Evolutionary conservation across 2,888 invertebrate genomes (phyloP).

Genomic region (Dolichopus griseipennis): DNA sequence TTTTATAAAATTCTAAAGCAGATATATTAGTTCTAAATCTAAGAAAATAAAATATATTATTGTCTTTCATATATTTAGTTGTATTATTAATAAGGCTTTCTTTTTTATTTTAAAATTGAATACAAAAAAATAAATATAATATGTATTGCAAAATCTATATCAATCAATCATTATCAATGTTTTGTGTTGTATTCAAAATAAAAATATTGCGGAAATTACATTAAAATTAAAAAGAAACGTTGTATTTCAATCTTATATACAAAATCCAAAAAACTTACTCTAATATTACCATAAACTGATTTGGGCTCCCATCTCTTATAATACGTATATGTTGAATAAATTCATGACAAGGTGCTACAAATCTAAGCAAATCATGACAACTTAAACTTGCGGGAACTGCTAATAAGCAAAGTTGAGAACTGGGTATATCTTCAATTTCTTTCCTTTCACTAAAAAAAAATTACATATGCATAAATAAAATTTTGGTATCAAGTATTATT

Average conservation of each 20-base stretch:
- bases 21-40: constrained; percentile 64
- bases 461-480: constrained; percentile 4
- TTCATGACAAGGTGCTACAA: constrained; percentile 86
- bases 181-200: too few species aligned
- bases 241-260: too few species aligned
- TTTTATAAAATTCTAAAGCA: constrained; percentile 84
- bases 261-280: constrained; percentile 51
- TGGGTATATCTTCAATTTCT: constrained; percentile 59
- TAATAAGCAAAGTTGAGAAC: constrained; percentile 78
- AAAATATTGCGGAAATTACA: too few species aligned
- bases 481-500: too few species aligned
- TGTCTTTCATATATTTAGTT: too few species aligned
- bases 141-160: too few species aligned
- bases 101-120: background rate
- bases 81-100: background rate
- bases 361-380: constrained; percentile 86
- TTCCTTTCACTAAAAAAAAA: constrained; percentile 57
- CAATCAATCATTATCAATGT: too few species aligned
- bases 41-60: background rate
- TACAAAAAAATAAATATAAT: too few species aligned
- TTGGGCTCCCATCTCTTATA: constrained; percentile 81
- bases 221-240: too few species aligned
- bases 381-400: constrained; percentile 86
- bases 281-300: constrained; percentile 95
- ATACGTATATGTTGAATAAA: constrained; percentile 87